Evolutionary conservation across 2,113 vertebrate genomes (phyloP).

Genomic region (Coracopsis vasa): DNA sequence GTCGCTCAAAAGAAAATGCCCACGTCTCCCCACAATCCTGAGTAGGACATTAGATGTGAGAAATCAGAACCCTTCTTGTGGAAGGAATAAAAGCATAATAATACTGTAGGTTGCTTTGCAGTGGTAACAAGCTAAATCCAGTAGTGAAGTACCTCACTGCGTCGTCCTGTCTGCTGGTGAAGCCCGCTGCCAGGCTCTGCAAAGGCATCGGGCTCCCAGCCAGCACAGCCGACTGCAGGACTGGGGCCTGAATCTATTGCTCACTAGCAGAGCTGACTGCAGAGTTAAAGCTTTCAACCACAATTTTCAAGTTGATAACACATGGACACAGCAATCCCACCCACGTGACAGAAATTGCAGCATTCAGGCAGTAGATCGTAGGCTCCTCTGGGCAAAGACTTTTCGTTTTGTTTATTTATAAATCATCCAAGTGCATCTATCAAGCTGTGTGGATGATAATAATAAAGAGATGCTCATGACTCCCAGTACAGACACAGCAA

Average conservation of each 20-base stretch:
- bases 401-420: background rate
- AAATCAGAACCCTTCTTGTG: background rate
- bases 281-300: conserved; percentile 54
- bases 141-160: background rate
- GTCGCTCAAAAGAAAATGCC: background rate
- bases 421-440: conserved; percentile 8
- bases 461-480: background rate
- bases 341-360: background rate
- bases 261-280: conserved; percentile 25
- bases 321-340: conserved; percentile 21
- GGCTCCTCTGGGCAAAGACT: background rate
- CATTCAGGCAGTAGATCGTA: background rate
- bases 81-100: too few relatives aligned
- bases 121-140: background rate
- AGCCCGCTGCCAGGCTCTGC: background rate
- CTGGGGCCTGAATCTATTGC: conserved; percentile 5
- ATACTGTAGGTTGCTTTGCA: background rate
- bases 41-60: background rate
- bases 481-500: background rate
- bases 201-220: background rate
- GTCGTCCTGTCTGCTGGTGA: background rate
- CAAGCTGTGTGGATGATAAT: background rate
- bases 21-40: accelerated
- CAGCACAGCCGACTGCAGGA: conserved; percentile 19
- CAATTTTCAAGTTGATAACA: conserved; percentile 55